A percentile compares a stretch with the other conserved stretches of the same genome.
These are phyloP conservation scores for Drosophila putrida DNA, from an alignment of 2,888 invertebrate genomes.

Conservation along the genomic window DNA sequence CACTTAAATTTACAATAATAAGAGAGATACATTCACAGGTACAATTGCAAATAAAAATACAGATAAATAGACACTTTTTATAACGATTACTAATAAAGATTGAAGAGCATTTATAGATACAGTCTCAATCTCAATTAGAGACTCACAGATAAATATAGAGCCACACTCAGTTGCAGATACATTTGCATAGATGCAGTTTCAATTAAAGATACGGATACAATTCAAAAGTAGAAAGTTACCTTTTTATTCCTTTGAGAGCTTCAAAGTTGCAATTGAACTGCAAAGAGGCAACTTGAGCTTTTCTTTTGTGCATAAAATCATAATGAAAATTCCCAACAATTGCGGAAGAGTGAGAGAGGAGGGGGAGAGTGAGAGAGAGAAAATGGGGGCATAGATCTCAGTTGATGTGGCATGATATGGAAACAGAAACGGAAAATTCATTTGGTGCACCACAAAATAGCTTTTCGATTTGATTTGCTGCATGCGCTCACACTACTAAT, in stretches of 20 bases:
- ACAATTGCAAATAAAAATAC: neutral
- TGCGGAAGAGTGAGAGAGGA: neutral
- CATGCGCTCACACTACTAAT: constrained; percentile 16
- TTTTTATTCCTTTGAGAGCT: constrained; percentile 3
- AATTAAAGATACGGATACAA: constrained; percentile 14
- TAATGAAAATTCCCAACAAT: constrained; percentile 12
- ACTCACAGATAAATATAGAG: neutral
- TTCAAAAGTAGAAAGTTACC: neutral
- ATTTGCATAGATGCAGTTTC: neutral
- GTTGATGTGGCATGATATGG: constrained; percentile 28
- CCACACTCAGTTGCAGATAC: neutral
- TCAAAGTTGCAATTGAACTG: constrained; percentile 3
- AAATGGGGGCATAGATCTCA: neutral
- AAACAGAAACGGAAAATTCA: constrained; percentile 42
- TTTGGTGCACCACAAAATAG: constrained; percentile 57
- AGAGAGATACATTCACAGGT: neutral
- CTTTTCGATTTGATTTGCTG: constrained; percentile 53
- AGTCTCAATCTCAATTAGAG: neutral
- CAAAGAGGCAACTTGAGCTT: constrained; percentile 4
- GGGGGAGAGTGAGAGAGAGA: neutral
- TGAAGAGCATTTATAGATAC: neutral
- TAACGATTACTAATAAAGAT: neutral
- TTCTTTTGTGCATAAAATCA: constrained; percentile 1
- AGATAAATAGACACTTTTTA: too few relatives aligned
- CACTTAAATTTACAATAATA: neutral